These are phyloP conservation scores for Ondatra zibethicus DNA, from an alignment of 2,113 vertebrate genomes.

Conservation along the genomic window DNA sequence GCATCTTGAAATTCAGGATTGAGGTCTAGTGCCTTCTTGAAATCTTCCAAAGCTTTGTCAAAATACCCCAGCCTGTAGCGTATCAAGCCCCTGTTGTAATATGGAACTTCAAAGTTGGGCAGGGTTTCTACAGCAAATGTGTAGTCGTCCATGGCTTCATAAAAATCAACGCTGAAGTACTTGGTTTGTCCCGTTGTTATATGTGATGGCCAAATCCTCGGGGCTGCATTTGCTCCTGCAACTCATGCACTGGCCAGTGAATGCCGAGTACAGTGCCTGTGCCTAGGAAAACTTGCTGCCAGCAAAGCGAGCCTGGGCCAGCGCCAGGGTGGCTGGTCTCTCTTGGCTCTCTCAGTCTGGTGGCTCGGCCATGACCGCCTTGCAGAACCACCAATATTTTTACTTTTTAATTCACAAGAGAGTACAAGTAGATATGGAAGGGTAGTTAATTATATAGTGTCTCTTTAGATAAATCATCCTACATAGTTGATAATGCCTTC, in stretches of 20 bases:
- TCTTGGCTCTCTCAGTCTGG: not conserved
- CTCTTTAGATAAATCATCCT: not conserved
- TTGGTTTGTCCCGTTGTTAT: slow-evolving; percentile 96
- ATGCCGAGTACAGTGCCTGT: slow-evolving; percentile 78
- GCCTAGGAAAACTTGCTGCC: slow-evolving; percentile 71
- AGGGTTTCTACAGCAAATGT: slow-evolving; percentile 89
- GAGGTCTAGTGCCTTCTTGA: slow-evolving; percentile 92
- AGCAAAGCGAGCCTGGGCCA: slow-evolving; percentile 74
- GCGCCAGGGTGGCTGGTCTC: not conserved
- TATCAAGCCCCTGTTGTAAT: slow-evolving; percentile 96
- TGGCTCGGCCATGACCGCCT: slow-evolving; percentile 13
- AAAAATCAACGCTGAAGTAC: slow-evolving; percentile 95
- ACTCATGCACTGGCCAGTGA: slow-evolving; percentile 56
- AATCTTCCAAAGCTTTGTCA: slow-evolving; percentile 93
- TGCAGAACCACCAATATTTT: not conserved
- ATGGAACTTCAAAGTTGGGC: slow-evolving; percentile 90
- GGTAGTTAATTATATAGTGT: not conserved
- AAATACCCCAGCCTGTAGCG: slow-evolving; percentile 94
- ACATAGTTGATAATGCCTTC: not conserved
- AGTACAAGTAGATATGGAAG: not conserved
- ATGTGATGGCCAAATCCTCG: slow-evolving; percentile 88
- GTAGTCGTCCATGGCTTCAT: slow-evolving; percentile 94
- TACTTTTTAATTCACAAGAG: not conserved
- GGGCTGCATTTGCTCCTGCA: slow-evolving; percentile 82
- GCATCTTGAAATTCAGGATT: slow-evolving; percentile 96